Base-by-base conservation (phyloP, 2,888 invertebrate species). In the Timandra comae region DNA sequence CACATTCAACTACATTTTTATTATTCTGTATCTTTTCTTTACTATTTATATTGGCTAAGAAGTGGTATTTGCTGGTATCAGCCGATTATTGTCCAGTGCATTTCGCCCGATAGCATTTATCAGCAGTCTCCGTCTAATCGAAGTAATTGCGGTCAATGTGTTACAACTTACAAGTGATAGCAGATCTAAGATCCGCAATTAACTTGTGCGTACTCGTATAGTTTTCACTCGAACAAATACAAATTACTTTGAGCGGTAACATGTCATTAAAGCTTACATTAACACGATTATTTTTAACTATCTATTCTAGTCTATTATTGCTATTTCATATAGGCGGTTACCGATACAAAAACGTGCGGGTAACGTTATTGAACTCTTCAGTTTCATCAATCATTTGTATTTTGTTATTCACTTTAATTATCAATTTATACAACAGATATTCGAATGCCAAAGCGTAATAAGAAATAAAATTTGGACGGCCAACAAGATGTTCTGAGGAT, bases 291-390 rank as follows among this genome's bases (percentile, higher is more conserved):
- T 76, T 76, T 76, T 75, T 75, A 64, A 72, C 72, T 82, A 81
- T 68, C 76, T 80, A 81, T 68, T 76, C 79, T 82, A 81, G 61
- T 55, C 68, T 82, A 84, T 82, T 85, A 85, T 85, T 85, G 84
- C 85, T 85, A 84, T 81, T 69, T 80, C 77, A 76, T 73, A 78
- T 84, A 84, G 82, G 82, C 84, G 84, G 84, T 73, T 77, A 72
- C 77, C 63, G 71, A 75, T 79, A 71, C 70, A 71, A 67, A 68
- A 63, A 52, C 60, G 66, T 63, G 66, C 72, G 69, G 67, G 61
- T 61, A 76, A 78, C 69, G 65, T 30, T 13, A 72, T 70, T 73
- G 69, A 64, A 60, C 53, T 55, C 63, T 63, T 52, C 56, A 62
- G 20, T 33, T 63, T 54, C 26, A 38, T 38, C 43, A 36, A n/a